phyloP scores from a whole-genome alignment of 2,888 invertebrate species.

The Matsumyia berberina region DNA sequence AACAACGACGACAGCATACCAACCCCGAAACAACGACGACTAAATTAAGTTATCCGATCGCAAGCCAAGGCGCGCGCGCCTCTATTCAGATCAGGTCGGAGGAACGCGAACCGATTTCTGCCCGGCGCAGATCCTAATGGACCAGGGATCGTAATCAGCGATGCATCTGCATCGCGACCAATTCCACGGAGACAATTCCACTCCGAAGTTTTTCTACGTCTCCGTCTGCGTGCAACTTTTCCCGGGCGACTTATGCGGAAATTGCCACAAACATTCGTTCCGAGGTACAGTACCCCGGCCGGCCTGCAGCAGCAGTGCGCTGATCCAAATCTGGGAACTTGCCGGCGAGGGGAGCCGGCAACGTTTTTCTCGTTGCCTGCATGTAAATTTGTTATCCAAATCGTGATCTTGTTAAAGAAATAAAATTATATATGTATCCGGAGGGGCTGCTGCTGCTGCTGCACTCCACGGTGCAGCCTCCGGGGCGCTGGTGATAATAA shows the following conservation, averaged over 20 bases:
- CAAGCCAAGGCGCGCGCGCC: conserved; percentile 60
- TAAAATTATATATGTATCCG: conserved; percentile 72
- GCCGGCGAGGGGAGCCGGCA: conserved; percentile 8
- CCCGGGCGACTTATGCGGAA: conserved; percentile 71
- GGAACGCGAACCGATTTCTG: conserved; percentile 11
- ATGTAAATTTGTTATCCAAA: conserved; percentile 79
- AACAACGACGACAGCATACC: conserved; percentile 10
- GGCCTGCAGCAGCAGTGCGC: conserved; percentile 21
- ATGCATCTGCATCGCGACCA: conserved; percentile 66
- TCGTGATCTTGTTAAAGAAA: conserved; percentile 79
- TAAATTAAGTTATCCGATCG: conserved; percentile 78
- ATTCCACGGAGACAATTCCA: conserved; percentile 63
- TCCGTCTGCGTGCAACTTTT: conserved; percentile 37
- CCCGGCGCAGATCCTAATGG: conserved; percentile 56
- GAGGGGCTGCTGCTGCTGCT: conserved; percentile 32
- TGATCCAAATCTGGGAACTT: conserved; percentile 60
- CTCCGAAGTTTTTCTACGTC: conserved; percentile 10
- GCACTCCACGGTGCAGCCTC: conserved; percentile 16
- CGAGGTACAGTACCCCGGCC: conserved; percentile 1
- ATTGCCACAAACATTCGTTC: conserved; percentile 43
- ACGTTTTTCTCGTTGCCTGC: conserved; percentile 61
- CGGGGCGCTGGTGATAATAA: conserved; percentile 60
- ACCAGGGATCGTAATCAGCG: conserved; percentile 61
- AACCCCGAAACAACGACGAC: conserved; percentile 49
- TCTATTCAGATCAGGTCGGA: conserved; percentile 39